Conservation (phyloP, 2,113 vertebrate genomes). For the Rhadina sibilatrix region DNA sequence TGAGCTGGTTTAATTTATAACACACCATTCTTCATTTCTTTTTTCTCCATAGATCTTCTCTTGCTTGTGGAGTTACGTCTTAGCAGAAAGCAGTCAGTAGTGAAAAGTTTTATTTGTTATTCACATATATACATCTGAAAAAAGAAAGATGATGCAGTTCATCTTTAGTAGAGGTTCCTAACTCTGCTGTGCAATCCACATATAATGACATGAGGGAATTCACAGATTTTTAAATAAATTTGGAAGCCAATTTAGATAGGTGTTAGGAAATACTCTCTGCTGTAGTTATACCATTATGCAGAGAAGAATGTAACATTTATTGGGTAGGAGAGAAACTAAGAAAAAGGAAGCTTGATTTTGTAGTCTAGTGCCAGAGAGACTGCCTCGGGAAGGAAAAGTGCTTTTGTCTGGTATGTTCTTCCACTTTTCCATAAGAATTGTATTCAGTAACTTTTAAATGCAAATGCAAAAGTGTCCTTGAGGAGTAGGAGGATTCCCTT, state of each 20-base stretch:
- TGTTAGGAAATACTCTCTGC: not conserved
- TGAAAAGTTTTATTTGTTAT: not conserved
- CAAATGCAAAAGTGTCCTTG: not conserved
- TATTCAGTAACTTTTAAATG: constrained; percentile 17
- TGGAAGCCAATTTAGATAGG: not conserved
- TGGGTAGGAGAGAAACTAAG: not conserved
- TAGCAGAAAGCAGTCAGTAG: not conserved
- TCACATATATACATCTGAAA: not conserved
- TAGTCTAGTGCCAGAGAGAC: not conserved
- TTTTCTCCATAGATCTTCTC: not conserved
- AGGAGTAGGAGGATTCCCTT: not conserved
- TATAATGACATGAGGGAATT: not conserved
- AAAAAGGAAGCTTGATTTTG: not conserved
- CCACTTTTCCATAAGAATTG: not conserved
- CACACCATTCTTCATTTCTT: not conserved
- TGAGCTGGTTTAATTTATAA: not conserved
- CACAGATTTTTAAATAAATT: not conserved
- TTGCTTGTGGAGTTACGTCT: not conserved
- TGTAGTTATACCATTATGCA: not conserved
- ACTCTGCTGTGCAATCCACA: not conserved
- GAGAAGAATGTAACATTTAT: not conserved
- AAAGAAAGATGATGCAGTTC: not conserved
- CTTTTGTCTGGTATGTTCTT: not conserved
- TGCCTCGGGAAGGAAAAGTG: not conserved
- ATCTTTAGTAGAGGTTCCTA: not conserved